phyloP scores from a whole-genome alignment of 2,797 vertebrate genomes.

The Neosalanx taihuensis region DNA sequence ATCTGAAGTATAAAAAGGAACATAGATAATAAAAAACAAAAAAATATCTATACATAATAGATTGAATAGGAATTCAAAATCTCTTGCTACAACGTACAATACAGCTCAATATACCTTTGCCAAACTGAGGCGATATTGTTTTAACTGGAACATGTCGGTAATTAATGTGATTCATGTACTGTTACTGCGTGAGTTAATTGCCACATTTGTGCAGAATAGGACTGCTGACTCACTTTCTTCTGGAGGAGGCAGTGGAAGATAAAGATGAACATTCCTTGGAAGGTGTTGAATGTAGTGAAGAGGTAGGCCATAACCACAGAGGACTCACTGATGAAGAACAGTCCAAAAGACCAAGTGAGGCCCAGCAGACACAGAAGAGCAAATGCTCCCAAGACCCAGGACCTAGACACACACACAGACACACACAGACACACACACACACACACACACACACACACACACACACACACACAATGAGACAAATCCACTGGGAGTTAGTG shows the following conservation, averaged over 20 bases:
- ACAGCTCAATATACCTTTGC: no score
- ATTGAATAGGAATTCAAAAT: no score
- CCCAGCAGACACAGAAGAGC: slow-evolving; percentile 93
- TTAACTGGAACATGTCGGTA: neutral
- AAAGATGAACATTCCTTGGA: slow-evolving; percentile 99
- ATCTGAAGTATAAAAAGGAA: no score
- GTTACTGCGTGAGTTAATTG: neutral
- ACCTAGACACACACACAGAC: slow-evolving; percentile 67
- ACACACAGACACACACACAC: slow-evolving; percentile 7
- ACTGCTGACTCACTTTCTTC: slow-evolving; percentile 87
- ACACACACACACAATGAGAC: slow-evolving; percentile 8
- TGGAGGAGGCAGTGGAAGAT: slow-evolving; percentile 98
- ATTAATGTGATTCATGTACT: no score
- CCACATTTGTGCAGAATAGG: neutral
- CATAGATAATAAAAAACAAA: no score
- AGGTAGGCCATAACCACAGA: slow-evolving; percentile 97
- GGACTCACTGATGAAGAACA: slow-evolving; percentile 95
- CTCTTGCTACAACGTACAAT: no score
- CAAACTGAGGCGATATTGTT: neutral
- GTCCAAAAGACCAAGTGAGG: slow-evolving; percentile 95
- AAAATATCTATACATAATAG: no score
- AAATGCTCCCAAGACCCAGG: slow-evolving; percentile 96
- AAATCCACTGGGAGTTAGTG: slow-evolving; percentile 22
- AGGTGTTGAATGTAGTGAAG: slow-evolving; percentile 98
- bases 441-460: neutral